Evolutionary conservation across 2,113 vertebrate genomes (phyloP), one percentile per base, ranked within the genome.

Genomic region (Psilopsiagon aymara): DNA sequence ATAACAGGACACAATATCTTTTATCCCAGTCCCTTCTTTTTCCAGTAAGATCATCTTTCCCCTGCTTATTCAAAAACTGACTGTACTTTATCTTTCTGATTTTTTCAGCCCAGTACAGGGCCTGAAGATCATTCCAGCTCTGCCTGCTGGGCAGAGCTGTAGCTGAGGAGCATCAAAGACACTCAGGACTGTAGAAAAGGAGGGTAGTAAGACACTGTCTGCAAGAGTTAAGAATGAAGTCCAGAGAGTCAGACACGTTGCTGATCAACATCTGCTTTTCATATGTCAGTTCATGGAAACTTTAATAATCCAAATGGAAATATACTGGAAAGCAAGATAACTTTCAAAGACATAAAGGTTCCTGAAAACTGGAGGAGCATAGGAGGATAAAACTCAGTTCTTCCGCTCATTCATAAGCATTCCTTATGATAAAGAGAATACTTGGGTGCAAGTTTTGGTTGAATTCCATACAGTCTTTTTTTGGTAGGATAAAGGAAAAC

Each of bases 371-470:
- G 52, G 11, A 80, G 10, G 10, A 76, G 1, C 12, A 7, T 9
- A 51, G 17, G 15, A 73, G 23, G 13, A 10, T 79, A 82, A 82
- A 49, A 4, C 0, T 55, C 35, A n/a, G 4, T 6, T 37, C 10
- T 83, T 11, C 0, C 0, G 21, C 75, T 83, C 33, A 4, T 84
- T 82, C 6, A 1, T 53, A n/a, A 4, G 14, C 21, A 37, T 53
- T 76, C 17, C 33, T 82, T 63, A 60, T 4, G 11, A 55, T 18
- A 79, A 82, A 88, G 3, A 60, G 11, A 17, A 64, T 43, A 27
- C 4, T 20, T 51, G 19, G 31, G 23, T 78, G 20, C 7, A 83
- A 68, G 68, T 94, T 92, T 86, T 76, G 5, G 5, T 79, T 47
- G 69, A 46, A 35, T 76, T 71, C 15, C 7, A 46, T 37, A 33